Conservation (phyloP, 2,113 vertebrate genomes). For the Himantopus leucocephalus region DNA sequence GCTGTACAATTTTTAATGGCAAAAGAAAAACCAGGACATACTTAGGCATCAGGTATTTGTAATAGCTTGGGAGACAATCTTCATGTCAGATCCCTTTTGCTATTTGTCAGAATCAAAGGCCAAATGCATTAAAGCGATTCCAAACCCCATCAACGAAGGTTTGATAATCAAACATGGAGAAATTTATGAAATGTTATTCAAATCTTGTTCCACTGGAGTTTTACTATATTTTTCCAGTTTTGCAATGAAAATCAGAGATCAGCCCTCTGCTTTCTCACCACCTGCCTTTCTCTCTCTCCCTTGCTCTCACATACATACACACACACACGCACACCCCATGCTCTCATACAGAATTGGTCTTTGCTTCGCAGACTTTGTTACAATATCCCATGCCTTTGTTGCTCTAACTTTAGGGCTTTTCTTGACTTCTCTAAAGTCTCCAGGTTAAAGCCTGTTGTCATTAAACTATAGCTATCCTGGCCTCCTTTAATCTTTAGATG, state of each 20-base stretch:
- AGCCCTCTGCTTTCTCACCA: neutral
- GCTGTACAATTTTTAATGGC: neutral
- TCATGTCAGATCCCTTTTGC: neutral
- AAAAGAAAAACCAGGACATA: neutral
- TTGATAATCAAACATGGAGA: neutral
- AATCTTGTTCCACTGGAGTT: neutral
- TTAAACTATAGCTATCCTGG: neutral
- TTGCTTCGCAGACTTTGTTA: neutral
- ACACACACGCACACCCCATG: too few species aligned
- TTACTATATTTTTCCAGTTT: neutral
- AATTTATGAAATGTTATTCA: neutral
- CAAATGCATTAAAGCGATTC: neutral
- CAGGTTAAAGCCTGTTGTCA: neutral
- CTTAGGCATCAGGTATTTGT: neutral
- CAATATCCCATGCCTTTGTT: fast-evolving
- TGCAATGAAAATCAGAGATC: neutral
- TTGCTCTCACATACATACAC: fast-evolving
- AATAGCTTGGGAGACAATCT: neutral
- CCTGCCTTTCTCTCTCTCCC: neutral
- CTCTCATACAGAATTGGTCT: neutral
- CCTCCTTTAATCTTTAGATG: neutral
- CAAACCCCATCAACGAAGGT: neutral
- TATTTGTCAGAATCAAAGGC: neutral
- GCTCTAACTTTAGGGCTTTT: neutral
- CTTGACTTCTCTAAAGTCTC: neutral